Base-by-base conservation (phyloP, 2,888 invertebrate genomes). In the Masnerella sp. region DNA sequence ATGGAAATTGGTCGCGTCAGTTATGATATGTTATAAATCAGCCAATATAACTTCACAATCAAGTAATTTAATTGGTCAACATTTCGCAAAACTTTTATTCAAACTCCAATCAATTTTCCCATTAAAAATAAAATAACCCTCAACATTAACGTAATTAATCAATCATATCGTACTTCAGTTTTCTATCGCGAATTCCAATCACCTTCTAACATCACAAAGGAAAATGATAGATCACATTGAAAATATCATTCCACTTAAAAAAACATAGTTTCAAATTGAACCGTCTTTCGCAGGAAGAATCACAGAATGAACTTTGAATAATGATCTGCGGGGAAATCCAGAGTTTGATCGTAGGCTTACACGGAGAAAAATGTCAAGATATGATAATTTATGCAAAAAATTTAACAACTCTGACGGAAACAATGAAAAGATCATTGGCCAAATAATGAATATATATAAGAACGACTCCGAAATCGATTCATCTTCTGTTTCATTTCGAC, bases 301-400 rank as follows among this genome's bases (percentile, higher is more conserved):
- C 14, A 45, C 25, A 28, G 36, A 36, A 38, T 59, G 38, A 36
- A 14, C 47, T 59, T 47, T 59, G 47, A 47, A 43, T 56, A 59
- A 61, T 61, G 59, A 61, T 49, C 40, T 61, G 12, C 40, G 30
- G 49, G 40, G 43, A 58, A 61, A 18, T 49, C 59, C 59, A 40
- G 14, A 22, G 40, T 30, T 25, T 32, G 36, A 36, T 59, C 36
- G 36, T 47, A 38, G 11, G 40, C 38, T 59, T 49, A 49, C 30
- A 25, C 38, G 17, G n/a, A 59, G 25, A 59, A 45, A 45, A 45
- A 58, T 58, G 45, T 45, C 45, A 38, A 22, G 22, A 45, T 58
- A 58, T 45, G 43, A 58, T 58, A 45, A 58, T 45, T 34, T 58
- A 42, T 56, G 42, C 56, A 5, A 28, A 58, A 34, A 18, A 45